Base-by-base conservation (phyloP, 2,888 invertebrate species). In the Azorinus chamasolen region DNA sequence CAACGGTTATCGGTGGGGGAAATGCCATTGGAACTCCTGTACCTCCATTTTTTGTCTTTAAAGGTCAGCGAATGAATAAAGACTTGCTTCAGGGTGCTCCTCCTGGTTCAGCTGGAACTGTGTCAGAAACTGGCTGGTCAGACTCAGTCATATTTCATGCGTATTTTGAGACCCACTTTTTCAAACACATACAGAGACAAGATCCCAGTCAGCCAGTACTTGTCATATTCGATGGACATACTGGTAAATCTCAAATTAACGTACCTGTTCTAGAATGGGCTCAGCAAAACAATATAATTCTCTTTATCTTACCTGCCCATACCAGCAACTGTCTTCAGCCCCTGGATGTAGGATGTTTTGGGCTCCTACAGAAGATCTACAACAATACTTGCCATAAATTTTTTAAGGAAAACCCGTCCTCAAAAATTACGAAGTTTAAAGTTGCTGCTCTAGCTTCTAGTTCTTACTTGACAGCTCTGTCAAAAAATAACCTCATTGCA, bases 221-320 rank as follows among this genome's bases (percentile, higher is more conserved):
- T n/a, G 6, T 69, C 2, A 58, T 69, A 18, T 55, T 62, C 25
- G 69, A 69, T 62, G 61, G 63, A 2, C 68, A 68, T n/a, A n/a
- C n/a, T n/a, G n/a, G n/a, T 22, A 51, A 41, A 25, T 37, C 51
- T 2, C 70, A 63, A n/a, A 50, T 63, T 22, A 63, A 55, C 37
- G 45, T 71, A n/a, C 71, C 71, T 16, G 58, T 71, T 12, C 50
- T 71, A n/a, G 59, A 63, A 16, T 63, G 57, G 71, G 64, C 51
- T 12, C 57, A 71, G 53, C 25, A 53, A 16, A 57, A 71, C 24
- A 71, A 64, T 32, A 14, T 71, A n/a, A 53, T 58, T 53, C 18
- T 71, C 24, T 71, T 64, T 46, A 48, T 64, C 5, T 48, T 71
- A 39, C 66, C 58, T 6, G 51, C 59, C n/a, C 68, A 68, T 39